Base-by-base conservation (phyloP, 2,797 vertebrate genomes). In the Valencia hispanica region DNA sequence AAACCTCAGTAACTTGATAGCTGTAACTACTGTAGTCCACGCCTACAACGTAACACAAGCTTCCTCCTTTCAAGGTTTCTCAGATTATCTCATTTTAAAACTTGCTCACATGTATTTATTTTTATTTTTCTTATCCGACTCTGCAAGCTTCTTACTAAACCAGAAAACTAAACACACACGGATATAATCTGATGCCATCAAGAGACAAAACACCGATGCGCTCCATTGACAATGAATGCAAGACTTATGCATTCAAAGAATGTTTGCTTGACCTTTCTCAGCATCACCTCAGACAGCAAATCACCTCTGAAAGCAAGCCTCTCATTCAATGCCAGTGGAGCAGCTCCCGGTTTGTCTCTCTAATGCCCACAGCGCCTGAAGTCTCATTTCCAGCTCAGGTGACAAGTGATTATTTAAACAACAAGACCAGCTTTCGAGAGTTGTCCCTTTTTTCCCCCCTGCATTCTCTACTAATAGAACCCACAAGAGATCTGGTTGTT, bases 211-310 rank as follows among this genome's bases (percentile, higher is more conserved):
- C 82, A 41, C 12, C 9, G 86, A 77, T 88, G 76, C 45, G 88
- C 92, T 91, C 80, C 84, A 79, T 12, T 88, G 89, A 63, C 85
- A 43, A 34, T 89, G 89, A 93, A 93, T 91, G 83, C 7, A 82
- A 86, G 87, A 78, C 88, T 85, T 74, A 55, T 75, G 73, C 66
- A 70, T 84, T 83, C 80, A 77, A 82, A 88, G 82, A 87, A 74
- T 92, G 92, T 91, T 92, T 89, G 77, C 83, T 90, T 89, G 87
- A 92, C 91, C 92, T 89, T 72, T 79, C 74, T 70, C 14, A 0
- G 82, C 84, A 75, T 85, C 83, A 78, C 85, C 82, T 87, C 70
- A 78, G 85, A 84, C 83, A 53, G 68, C 1, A 77, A 85, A 78
- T 72, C 22, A 12, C 78, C 73, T 74, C 79, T 71, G 71, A 89